These are phyloP conservation scores for Melinaea menophilus DNA, from an alignment of 2,888 invertebrate genomes.

Conservation along the genomic window DNA sequence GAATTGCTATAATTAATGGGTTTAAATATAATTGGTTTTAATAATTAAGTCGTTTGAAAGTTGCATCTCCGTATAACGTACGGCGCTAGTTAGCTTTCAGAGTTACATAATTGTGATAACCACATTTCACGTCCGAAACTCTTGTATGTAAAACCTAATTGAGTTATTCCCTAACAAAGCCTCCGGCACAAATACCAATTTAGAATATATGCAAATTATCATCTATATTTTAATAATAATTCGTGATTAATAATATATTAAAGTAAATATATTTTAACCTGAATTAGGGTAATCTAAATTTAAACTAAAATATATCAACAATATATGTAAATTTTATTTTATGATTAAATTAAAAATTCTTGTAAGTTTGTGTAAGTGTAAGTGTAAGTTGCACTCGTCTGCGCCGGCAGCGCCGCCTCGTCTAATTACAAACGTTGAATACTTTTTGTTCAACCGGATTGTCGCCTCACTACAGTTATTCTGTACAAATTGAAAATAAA, in stretches of 20 bases:
- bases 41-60: not conserved
- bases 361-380: slow-evolving; percentile 10
- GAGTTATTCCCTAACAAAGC: slow-evolving; percentile 55
- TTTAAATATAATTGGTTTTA: not conserved
- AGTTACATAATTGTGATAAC: slow-evolving; percentile 68
- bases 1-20: no score
- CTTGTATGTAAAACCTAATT: slow-evolving; percentile 66
- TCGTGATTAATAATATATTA: no score
- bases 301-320: no score
- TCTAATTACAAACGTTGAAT: slow-evolving; percentile 69
- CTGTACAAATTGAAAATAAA: slow-evolving; percentile 63
- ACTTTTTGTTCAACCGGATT: slow-evolving; percentile 66
- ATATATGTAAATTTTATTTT: no score
- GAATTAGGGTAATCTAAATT: no score
- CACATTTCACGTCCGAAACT: slow-evolving; percentile 60
- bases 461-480: slow-evolving; percentile 61
- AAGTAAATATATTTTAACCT: no score
- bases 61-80: not conserved
- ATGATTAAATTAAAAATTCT: slow-evolving; percentile 22
- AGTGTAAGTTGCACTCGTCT: slow-evolving; percentile 2
- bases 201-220: slow-evolving; percentile 17
- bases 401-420: slow-evolving; percentile 41
- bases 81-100: slow-evolving; percentile 51
- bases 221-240: no score
- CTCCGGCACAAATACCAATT: slow-evolving; percentile 32